These are phyloP conservation scores for Iguana delicatissima DNA, from an alignment of 2,797 vertebrate species.

Conservation along the genomic window DNA sequence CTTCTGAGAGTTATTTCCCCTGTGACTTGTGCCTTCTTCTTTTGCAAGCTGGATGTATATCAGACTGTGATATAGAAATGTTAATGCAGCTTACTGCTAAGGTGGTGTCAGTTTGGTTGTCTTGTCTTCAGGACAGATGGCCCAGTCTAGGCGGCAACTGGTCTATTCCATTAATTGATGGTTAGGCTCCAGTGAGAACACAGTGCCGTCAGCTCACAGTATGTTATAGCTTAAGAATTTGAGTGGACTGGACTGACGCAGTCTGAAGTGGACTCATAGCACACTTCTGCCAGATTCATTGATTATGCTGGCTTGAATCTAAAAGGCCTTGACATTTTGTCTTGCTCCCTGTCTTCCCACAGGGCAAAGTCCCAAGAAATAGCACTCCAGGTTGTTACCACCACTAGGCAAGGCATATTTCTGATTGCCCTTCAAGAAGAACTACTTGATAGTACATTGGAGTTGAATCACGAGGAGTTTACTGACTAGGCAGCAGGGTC, in stretches of 20 bases:
- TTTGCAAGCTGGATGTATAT: neutral
- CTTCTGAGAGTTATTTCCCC: neutral
- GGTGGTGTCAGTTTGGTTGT: neutral
- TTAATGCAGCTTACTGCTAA: neutral
- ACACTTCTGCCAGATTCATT: conserved; percentile 31
- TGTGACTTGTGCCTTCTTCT: neutral
- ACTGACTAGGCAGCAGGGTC: neutral
- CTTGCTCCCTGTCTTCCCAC: conserved; percentile 5
- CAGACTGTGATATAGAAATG: neutral
- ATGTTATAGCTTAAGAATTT: neutral
- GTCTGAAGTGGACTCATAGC: neutral
- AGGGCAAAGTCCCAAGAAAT: neutral
- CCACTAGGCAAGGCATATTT: neutral
- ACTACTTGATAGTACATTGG: neutral
- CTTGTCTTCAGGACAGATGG: conserved; percentile 7
- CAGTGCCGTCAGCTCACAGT: neutral
- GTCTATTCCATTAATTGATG: conserved; percentile 29
- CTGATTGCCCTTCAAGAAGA: neutral
- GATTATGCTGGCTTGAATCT: conserved; percentile 7
- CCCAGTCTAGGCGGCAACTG: conserved; percentile 11
- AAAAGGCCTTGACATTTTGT: conserved; percentile 23
- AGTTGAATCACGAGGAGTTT: neutral
- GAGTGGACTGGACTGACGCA: conserved; percentile 14
- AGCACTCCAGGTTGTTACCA: neutral
- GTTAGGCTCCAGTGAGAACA: conserved; percentile 6